Conservation (phyloP, 2,113 vertebrate species). For the Sturnira hondurensis region DNA sequence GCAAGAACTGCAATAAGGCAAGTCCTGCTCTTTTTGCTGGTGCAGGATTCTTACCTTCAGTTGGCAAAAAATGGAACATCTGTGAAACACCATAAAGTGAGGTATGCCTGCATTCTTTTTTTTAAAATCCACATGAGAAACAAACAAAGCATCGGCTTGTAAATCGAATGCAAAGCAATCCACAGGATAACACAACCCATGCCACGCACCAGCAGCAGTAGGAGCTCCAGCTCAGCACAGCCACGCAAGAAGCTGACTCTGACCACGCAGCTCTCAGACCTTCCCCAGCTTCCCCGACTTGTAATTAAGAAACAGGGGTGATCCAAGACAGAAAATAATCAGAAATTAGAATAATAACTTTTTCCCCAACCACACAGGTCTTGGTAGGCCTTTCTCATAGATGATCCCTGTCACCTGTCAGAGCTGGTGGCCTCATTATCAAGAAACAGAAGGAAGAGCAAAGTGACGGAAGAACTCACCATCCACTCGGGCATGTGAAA, state of each 20-base stretch:
- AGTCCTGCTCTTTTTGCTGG: not conserved
- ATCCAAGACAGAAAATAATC: not conserved
- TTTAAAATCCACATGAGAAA: not conserved
- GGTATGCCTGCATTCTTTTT: not conserved
- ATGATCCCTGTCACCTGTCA: not conserved
- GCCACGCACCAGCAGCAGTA: not conserved
- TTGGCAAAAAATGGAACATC: not conserved
- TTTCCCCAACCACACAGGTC: not conserved
- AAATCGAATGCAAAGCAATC: not conserved
- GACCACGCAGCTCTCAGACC: not conserved
- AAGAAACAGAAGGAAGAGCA: slow-evolving; percentile 51
- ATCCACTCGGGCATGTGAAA: slow-evolving; percentile 82
- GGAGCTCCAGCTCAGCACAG: not conserved
- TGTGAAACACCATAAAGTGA: not conserved
- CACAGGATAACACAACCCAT: not conserved
- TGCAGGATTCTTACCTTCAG: not conserved
- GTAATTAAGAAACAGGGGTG: not conserved
- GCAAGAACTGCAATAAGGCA: not conserved
- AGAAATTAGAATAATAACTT: not conserved
- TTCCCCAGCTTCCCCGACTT: not conserved
- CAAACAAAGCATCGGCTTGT: not conserved
- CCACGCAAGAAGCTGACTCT: not conserved
- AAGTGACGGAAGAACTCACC: slow-evolving; percentile 77
- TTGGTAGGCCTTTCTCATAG: not conserved
- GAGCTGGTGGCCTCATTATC: slow-evolving; percentile 7